Evolutionary conservation across 1,140 invertebrate genomes (phyloP).

Genomic region (Cherax destructor): DNA sequence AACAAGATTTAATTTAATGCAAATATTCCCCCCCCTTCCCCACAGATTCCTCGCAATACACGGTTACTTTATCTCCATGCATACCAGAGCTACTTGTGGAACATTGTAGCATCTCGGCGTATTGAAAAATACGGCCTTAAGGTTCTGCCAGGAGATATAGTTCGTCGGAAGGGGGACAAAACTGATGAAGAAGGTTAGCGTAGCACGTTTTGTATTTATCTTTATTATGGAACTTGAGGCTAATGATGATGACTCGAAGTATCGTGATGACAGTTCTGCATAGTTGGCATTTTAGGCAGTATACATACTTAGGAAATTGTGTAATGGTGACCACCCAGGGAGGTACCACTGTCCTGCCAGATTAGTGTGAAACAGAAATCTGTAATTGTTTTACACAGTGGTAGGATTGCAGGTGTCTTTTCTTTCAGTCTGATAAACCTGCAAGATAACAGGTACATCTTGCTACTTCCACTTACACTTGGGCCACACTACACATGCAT

Average conservation of each 20-base stretch:
- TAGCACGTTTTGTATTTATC: neutral
- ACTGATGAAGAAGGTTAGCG: conserved; percentile 29
- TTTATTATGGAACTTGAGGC: neutral
- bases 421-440: no score
- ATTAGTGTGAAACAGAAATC: no score
- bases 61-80: conserved; percentile 94
- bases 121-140: conserved; percentile 82
- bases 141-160: conserved; percentile 77
- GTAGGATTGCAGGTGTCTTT: no score
- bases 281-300: neutral
- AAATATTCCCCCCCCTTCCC: no score
- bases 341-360: no score
- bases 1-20: no score
- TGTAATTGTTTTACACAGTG: no score
- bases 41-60: conserved; percentile 74
- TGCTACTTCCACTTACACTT: no score
- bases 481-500: no score
- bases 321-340: no score
- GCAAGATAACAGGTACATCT: no score
- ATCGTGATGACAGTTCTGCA: neutral
- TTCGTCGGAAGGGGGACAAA: conserved; percentile 63
- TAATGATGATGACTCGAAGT: neutral
- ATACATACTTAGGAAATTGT: no score
- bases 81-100: conserved; percentile 96
- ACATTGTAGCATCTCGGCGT: conserved; percentile 85